Percentiles rank a stretch among this genome's conserved stretches.
Conservation (phyloP, 1,140 invertebrate species). For the Pseudomyrmex concolor region DNA sequence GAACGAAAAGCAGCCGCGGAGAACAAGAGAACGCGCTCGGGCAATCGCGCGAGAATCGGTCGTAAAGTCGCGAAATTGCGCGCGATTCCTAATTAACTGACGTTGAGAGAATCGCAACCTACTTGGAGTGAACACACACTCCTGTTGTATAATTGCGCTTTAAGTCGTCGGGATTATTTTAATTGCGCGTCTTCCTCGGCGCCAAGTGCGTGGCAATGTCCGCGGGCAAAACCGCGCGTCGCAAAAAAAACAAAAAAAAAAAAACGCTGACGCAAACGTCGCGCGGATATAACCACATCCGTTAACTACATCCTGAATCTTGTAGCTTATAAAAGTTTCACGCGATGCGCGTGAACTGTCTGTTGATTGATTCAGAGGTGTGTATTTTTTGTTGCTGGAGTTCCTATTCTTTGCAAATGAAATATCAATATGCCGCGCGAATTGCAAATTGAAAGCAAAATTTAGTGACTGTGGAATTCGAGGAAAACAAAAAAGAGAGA, state of each 20-base stretch:
- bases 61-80: slow-evolving; percentile 37
- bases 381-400: not conserved
- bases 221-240: not conserved
- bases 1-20: not conserved
- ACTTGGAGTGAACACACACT: slow-evolving; percentile 20
- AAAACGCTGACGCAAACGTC: not conserved
- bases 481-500: not conserved
- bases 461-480: slow-evolving; percentile 22
- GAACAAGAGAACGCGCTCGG: slow-evolving; percentile 18
- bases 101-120: slow-evolving; percentile 39
- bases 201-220: not conserved
- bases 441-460: slow-evolving; percentile 35
- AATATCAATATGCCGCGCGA: slow-evolving; percentile 25
- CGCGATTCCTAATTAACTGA: slow-evolving; percentile 54
- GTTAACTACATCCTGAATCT: not conserved
- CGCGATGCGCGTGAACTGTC: not conserved
- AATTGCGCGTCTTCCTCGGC: slow-evolving; percentile 24
- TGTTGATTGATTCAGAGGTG: not conserved
- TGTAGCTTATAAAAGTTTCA: not conserved
- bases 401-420: not conserved
- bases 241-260: slow-evolving; percentile 17
- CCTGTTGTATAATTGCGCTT: slow-evolving; percentile 30
- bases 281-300: not conserved
- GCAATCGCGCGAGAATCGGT: slow-evolving; percentile 37
- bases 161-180: slow-evolving; percentile 51